Evolutionary conservation across 2,113 vertebrate species (phyloP).

Genomic region (Heterocephalus glaber): DNA sequence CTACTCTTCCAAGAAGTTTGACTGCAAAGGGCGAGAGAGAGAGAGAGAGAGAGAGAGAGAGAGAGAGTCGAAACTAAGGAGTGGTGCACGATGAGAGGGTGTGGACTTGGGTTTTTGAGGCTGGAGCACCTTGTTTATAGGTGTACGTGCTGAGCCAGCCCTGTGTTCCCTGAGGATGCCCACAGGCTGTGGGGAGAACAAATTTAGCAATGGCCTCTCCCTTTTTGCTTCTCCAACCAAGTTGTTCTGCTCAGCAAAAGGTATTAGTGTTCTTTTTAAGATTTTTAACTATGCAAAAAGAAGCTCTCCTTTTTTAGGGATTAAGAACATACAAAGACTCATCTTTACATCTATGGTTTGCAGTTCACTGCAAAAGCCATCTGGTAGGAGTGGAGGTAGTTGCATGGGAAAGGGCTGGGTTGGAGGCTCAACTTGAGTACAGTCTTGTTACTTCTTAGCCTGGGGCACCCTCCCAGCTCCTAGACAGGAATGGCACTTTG

Average conservation of each 20-base stretch:
- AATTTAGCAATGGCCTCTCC: conserved; percentile 70
- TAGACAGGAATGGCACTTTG: neutral
- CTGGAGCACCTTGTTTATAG: neutral
- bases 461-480: neutral
- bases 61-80: conserved; percentile 62
- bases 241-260: conserved; percentile 50
- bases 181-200: conserved; percentile 12
- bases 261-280: conserved; percentile 66
- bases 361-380: conserved; percentile 6
- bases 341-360: conserved; percentile 44
- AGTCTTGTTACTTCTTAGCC: neutral
- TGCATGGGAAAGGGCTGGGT: neutral
- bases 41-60: conserved; percentile 15
- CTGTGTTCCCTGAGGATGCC: conserved; percentile 48
- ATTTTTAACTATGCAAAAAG: conserved; percentile 38
- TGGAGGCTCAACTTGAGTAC: neutral
- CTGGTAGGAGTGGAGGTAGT: neutral
- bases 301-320: conserved; percentile 42
- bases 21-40: neutral
- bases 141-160: conserved; percentile 23
- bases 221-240: conserved; percentile 63
- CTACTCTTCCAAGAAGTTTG: neutral
- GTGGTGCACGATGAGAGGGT: conserved; percentile 31
- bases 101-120: conserved; percentile 47
- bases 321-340: conserved; percentile 49